Evolutionary conservation across 1,140 invertebrate species (phyloP), one percentile per base, ranked within the genome.

Genomic region (Cephus cinctus): DNA sequence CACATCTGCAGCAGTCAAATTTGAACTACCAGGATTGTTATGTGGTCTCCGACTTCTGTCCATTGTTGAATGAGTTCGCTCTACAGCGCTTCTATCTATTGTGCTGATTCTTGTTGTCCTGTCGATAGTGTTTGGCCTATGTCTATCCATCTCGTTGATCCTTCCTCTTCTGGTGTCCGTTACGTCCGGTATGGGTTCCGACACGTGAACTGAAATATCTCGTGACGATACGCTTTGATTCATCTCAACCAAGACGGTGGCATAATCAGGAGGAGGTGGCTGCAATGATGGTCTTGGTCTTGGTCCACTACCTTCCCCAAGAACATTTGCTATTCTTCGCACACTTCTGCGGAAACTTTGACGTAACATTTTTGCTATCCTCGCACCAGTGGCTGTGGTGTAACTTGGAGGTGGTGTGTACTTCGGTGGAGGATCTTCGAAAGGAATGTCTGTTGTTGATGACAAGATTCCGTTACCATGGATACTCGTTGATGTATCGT

Each of bases 391-490:
- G 1, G 92, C 92, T 8, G 91, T 94, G 3, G 90, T 90, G 64
- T 94, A 95, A 15, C 89, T 92, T 2, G 92, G 92, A 2, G 92
- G 92, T 5, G 92, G 92, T 1, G 91, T 94, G 64, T 96, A 95
- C 68, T 94, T 94, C 12, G 92, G 92, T 8, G 92, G 92, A 5
- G 91, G 90, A 76, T 94, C 91, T 61, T 89, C 84, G 6, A 80
- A 77, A 35, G 75, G 69, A 44, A 73, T 46, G 35, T 73, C 71
- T 38, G 72, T 63, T 30, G 69, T 66, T 0, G 60, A 42, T 22
- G 70, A 58, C 3, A 73, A 41, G 23, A 71, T 66, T 12, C 67
- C 69, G 27, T 73, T 74, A 3, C 67, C 68, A 9, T 70, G 58
- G 15, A 69, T 60, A 45, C 62, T 64, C 9, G 55, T 64, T 9